phyloP scores from a whole-genome alignment of 2,113 vertebrate species.

The Pedetes capensis region DNA sequence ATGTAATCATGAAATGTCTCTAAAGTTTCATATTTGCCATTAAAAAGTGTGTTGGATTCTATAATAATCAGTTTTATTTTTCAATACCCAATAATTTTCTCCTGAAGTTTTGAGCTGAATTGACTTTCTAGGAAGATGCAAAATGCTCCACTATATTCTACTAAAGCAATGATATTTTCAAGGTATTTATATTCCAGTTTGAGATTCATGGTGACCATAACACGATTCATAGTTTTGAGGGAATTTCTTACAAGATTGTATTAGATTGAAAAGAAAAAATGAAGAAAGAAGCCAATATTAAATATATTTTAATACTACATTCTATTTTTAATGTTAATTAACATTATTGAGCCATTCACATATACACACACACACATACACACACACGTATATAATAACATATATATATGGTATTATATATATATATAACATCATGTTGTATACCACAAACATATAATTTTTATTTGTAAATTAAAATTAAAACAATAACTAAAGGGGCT shows the following conservation, averaged over 20 bases:
- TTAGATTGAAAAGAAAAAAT: neutral
- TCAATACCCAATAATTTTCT: neutral
- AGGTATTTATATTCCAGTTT: neutral
- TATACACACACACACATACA: neutral
- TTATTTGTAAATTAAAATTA: no score
- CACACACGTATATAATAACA: neutral
- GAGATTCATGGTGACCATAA: neutral
- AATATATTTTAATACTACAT: no score
- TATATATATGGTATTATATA: neutral
- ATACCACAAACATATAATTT: no score
- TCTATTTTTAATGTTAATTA: no score
- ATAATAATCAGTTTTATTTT: neutral
- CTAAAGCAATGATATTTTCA: neutral
- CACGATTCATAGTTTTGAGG: neutral
- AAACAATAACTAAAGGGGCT: no score
- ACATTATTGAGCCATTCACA: no score
- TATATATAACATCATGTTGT: no score
- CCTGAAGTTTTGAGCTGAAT: neutral
- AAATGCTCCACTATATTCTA: neutral
- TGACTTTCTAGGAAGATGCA: neutral
- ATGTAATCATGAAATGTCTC: neutral
- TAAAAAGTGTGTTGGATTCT: neutral
- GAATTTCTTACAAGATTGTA: neutral
- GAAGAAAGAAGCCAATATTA: neutral
- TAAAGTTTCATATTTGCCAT: neutral